Evolutionary conservation across 2,888 invertebrate genomes (phyloP).

Genomic region (Acleris cristana): DNA sequence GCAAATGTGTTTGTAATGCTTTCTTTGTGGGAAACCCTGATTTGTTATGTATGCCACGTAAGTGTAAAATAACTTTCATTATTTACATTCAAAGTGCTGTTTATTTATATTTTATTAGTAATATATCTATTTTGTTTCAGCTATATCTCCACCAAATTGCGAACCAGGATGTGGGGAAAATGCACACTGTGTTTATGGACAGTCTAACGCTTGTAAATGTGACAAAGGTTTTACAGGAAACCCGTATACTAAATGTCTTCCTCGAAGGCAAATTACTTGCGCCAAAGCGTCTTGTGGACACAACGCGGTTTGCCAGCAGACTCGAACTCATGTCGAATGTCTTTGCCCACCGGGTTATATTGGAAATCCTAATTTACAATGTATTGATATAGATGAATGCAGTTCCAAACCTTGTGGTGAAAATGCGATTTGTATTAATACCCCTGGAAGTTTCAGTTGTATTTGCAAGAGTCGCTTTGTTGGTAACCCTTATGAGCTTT

Average conservation of each 20-base stretch:
- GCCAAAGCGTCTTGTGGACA: slow-evolving; percentile 88
- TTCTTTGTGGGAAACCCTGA: slow-evolving; percentile 95
- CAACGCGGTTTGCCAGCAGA: slow-evolving; percentile 91
- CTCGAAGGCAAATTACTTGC: slow-evolving; percentile 88
- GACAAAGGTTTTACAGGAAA: slow-evolving; percentile 93
- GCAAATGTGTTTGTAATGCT: slow-evolving; percentile 93
- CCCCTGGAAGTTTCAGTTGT: slow-evolving; percentile 94
- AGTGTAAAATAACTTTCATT: slow-evolving; percentile 66
- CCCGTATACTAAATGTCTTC: slow-evolving; percentile 92
- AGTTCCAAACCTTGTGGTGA: slow-evolving; percentile 90
- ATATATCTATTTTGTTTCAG: slow-evolving; percentile 72
- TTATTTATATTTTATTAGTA: neutral
- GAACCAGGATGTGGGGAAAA: slow-evolving; percentile 91
- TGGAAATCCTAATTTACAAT: slow-evolving; percentile 94
- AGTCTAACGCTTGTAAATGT: slow-evolving; percentile 91
- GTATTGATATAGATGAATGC: slow-evolving; percentile 94
- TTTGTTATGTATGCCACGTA: slow-evolving; percentile 95
- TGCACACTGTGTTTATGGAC: slow-evolving; percentile 94
- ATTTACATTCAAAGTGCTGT: slow-evolving; percentile 2
- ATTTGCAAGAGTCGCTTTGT: slow-evolving; percentile 92
- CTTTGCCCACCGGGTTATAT: slow-evolving; percentile 91
- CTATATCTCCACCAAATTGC: slow-evolving; percentile 90
- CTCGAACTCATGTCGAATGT: slow-evolving; percentile 90
- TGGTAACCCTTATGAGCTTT: slow-evolving; percentile 94
- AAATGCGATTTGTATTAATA: slow-evolving; percentile 95